These are phyloP conservation scores for Meghimatium bilineatum DNA, from an alignment of 2,888 invertebrate species.

Conservation along the genomic window DNA sequence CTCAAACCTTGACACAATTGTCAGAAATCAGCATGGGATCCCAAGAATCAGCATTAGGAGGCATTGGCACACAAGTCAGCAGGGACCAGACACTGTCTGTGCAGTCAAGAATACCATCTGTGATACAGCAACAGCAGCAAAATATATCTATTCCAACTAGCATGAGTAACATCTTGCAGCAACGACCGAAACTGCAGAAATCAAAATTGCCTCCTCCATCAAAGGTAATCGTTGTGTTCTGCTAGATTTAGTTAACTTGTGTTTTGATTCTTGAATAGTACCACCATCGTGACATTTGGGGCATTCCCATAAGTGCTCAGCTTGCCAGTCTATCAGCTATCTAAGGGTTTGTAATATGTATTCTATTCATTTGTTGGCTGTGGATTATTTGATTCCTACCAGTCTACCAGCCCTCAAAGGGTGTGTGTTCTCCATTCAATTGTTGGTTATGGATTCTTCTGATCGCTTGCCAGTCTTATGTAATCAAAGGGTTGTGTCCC, in stretches of 20 bases:
- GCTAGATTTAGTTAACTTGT: not conserved
- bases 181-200: constrained; percentile 81
- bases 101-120: constrained; percentile 48
- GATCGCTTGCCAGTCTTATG: too few relatives aligned
- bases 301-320: too few relatives aligned
- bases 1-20: constrained; percentile 49
- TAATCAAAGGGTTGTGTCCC: too few relatives aligned
- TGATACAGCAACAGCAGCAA: constrained; percentile 37
- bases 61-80: constrained; percentile 52
- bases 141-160: constrained; percentile 42
- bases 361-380: too few relatives aligned
- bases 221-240: constrained; percentile 81
- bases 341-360: too few relatives aligned
- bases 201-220: constrained; percentile 86
- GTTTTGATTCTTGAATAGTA: too few relatives aligned
- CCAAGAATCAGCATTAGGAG: constrained; percentile 43
- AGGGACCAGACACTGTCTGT: constrained; percentile 46
- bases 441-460: too few relatives aligned
- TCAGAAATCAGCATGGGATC: constrained; percentile 45
- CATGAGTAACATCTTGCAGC: constrained; percentile 71
- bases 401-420: too few relatives aligned
- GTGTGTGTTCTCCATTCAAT: too few relatives aligned
- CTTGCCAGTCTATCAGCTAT: too few relatives aligned
- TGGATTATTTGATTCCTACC: too few relatives aligned
- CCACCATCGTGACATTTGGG: too few relatives aligned